Base-by-base conservation (phyloP, 2,797 vertebrate genomes). In the Spea hammondii region DNA sequence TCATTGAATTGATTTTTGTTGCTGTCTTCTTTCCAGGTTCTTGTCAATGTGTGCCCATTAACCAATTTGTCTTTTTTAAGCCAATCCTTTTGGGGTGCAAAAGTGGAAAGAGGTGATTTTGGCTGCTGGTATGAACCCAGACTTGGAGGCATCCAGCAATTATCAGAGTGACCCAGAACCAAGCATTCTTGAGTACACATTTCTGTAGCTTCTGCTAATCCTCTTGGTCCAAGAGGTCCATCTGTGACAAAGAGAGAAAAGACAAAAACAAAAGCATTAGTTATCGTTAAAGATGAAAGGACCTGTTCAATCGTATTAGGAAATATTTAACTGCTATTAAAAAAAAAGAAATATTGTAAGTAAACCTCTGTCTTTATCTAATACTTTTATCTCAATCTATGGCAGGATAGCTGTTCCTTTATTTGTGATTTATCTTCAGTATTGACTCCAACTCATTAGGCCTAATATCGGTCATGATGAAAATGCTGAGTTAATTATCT, bases 161-260 rank as follows among this genome's bases (percentile, higher is more conserved):
- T 99, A 92, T 99, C 97, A 69, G 97, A 99, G 85, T 99, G 97
- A 86, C 97, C 97, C 84, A 99, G 91, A 85, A 99, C 95, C 67
- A 99, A 87, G 84, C 97, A 99, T 90, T 99, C 97, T 87, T 99
- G 97, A 84, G 97, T 99, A 86, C 97, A 99, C 97, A 99, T 99
- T 90, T 99, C 97, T n/a, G 97, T 97, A 17, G 97, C 97, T 90
- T 99, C 97, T 86, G 96, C 96, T 86, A 99, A 91, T 81, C 97
- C 97, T 85, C 96, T 93, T 7, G 96, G 96, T 62, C 97, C 97
- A 85, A 99, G 90, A 74, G 96, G 96, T 49, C 97, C 97, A 88
- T 99, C 97, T 98, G 81, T 8, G 83, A 65, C 79, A 59, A 55
- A 57, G 51, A 78, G 17, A 66, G 48, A 78, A 5, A 49, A 62